Evolutionary conservation across 2,888 invertebrate genomes (phyloP), one percentile per base, ranked within the genome.

Genomic region (Archips xylosteana): DNA sequence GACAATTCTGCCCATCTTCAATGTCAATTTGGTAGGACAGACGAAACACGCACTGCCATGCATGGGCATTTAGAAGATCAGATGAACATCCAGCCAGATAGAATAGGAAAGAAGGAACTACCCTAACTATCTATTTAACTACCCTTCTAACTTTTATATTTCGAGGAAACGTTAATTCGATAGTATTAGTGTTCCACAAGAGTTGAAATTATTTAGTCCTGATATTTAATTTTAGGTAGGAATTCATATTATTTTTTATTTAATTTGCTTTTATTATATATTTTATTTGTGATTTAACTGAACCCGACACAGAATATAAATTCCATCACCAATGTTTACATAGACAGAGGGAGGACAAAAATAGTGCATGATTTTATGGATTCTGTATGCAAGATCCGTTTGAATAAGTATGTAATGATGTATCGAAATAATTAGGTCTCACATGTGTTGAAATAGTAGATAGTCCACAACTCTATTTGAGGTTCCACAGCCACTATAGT

Each of bases 291-390:
- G 51, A 51, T 51, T 62, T 15, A 23, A 62, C 61, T 61, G 66
- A 68, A 57, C 8, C 61, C 57, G 47, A 59, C 61, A 68, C 23
- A 68, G 10, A 23, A 62, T 59, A 68, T 42, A 13, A 68, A 63
- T 39, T 68, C 77, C 75, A 73, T 73, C 71, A 77, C 77, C 77
- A 32, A 64, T 9, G 36, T 65, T 39, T 47, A 65, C 57, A 71
- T 12, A 57, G 49, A 61, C 57, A 59, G 62, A 49, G 57, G 49
- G 49, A 59, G 49, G 49, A 69, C 9, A 47, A 45, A 34, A 13
- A 54, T 13, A 32, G 39, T 47, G 54, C 15, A 47, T 42, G 42
- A 2, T 71, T 65, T 2, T 39, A 62, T 54, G 51, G 32, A 42
- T 60, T 49, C 15, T n/a, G 51, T 51, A 49, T 39, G 23, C 39